Conservation (phyloP, 1,140 invertebrate genomes). For the Pogonomyrmex californicus region DNA sequence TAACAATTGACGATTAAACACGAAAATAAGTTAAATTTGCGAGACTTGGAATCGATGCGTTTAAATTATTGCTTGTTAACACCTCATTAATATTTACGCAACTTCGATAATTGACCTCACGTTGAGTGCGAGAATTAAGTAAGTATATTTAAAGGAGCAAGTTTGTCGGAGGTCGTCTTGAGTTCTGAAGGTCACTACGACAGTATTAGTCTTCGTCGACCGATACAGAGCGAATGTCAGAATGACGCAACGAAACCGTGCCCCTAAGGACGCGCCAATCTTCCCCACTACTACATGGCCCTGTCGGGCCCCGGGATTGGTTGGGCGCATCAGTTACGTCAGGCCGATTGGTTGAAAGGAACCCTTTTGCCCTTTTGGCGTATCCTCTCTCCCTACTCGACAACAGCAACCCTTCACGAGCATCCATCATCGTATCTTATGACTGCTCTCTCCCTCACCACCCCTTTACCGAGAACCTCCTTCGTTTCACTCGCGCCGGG, state of each 20-base stretch:
- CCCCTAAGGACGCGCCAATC: constrained; percentile 80
- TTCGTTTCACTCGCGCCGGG: constrained; percentile 56
- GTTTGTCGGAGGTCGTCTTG: neutral
- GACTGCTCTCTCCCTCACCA: constrained; percentile 81
- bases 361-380: constrained; percentile 79
- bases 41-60: neutral
- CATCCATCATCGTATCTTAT: constrained; percentile 84
- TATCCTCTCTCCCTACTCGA: constrained; percentile 58
- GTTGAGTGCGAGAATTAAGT: neutral
- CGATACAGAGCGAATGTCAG: constrained; percentile 84
- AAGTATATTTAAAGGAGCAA: neutral
- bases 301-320: constrained; percentile 78
- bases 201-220: constrained; percentile 72
- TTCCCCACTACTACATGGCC: constrained; percentile 76
- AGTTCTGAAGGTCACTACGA: constrained; percentile 30
- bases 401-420: constrained; percentile 83
- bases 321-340: constrained; percentile 3
- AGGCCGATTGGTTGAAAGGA: constrained; percentile 74
- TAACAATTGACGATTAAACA: neutral
- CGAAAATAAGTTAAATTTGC: constrained; percentile 1
- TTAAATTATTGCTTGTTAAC: constrained; percentile 40
- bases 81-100: constrained; percentile 49
- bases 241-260: constrained; percentile 83
- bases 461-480: constrained; percentile 75
- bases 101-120: neutral